Evolutionary conservation across 2,113 vertebrate species (phyloP), one percentile per base, ranked within the genome.

Genomic region (Columbina picui): DNA sequence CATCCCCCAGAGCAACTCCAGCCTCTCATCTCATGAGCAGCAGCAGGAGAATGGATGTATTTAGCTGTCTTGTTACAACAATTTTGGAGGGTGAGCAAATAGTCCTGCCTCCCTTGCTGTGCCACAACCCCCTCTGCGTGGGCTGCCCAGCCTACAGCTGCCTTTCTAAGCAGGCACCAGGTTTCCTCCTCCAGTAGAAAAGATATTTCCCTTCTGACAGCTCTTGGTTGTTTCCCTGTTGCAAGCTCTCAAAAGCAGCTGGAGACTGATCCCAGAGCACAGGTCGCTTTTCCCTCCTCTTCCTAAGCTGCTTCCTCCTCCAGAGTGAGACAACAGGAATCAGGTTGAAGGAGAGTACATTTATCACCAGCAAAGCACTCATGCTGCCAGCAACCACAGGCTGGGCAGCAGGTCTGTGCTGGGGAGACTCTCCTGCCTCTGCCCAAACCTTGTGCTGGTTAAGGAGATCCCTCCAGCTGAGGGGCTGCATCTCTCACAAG

Each of bases 401-500:
- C 64, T 82, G 83, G 38, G 21, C 20, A 87, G 14, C 34, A 4
- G 17, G 8, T 75, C 20, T 16, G 27, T 20, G 16, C 68, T 50
- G 29, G 22, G 25, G 22, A 84, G 18, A 6, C 32, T 65, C 56
- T 55, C n/a, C 15, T 87, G 25, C 9, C 15, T 61, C 39, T 36
- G 39, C 34, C 52, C 75, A 18, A 30, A 45, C 25, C 11, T 60
- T 0, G 0, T 60, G 45, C 50, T 10, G 17, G 45, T 8, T 65
- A 71, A 75, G 36, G 34, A 64, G 25, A 30, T 10, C 23, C 20
- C 27, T 55, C 20, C 0, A 1, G 34, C 18, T 1, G 1, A 61
- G 52, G 16, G 29, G 14, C 0, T n/a, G 8, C 5, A 1, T 12
- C 70, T 53, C 65, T 34, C 1, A 0, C 15, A 36, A 19, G 7